Percentiles rank a stretch among this genome's conserved stretches.
Conservation (phyloP, 1,140 invertebrate genomes). For the Trachymyrmex septentrionalis region DNA sequence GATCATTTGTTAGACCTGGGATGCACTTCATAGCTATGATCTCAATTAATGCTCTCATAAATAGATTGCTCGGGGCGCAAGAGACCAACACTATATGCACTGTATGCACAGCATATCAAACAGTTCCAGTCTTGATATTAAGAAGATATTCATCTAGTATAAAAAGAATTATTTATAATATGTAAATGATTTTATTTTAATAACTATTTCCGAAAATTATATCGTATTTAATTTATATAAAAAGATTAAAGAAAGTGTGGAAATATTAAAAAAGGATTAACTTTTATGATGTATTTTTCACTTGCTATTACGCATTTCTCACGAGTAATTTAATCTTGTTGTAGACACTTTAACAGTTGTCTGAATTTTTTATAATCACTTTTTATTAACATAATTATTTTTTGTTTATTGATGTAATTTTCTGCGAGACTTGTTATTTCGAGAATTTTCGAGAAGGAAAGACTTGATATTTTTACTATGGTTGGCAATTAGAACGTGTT, state of each 20-base stretch:
- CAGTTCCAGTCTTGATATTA: background rate
- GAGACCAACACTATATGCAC: background rate
- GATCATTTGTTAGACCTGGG: conserved; percentile 63
- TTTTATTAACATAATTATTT: background rate
- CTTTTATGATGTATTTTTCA: background rate
- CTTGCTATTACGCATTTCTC: conserved; percentile 1
- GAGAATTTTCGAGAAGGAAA: background rate
- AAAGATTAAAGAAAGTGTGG: background rate
- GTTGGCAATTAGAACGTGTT: background rate
- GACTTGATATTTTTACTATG: background rate
- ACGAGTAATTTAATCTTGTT: background rate
- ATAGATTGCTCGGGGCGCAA: conserved; percentile 49
- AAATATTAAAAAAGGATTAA: background rate
- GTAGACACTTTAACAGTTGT: background rate
- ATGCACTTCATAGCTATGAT: conserved; percentile 47
- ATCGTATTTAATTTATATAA: background rate
- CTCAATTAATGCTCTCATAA: conserved; percentile 72
- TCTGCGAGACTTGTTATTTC: background rate
- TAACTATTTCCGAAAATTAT: conserved; percentile 3
- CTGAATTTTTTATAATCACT: conserved; percentile 9
- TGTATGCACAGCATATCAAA: conserved; percentile 15
- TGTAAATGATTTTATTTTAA: conserved; percentile 17
- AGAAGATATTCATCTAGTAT: background rate
- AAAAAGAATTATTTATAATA: conserved; percentile 17
- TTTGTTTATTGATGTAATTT: background rate